These are phyloP conservation scores for Acronicta alni DNA, from an alignment of 2,888 invertebrate genomes.

Conservation along the genomic window DNA sequence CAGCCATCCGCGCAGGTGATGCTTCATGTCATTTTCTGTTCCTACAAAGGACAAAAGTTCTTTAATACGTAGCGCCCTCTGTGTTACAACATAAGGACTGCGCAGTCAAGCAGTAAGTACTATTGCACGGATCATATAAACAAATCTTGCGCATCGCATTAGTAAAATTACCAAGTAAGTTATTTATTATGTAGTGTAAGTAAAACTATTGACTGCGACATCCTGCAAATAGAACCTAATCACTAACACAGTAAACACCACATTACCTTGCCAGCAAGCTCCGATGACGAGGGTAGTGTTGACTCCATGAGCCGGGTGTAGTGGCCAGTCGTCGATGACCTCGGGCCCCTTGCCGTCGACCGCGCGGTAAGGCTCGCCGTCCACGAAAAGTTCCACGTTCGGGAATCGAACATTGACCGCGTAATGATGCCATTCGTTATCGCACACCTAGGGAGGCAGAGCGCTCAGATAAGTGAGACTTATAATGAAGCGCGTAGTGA, in stretches of 20 bases:
- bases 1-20: slow-evolving; percentile 96
- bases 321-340: slow-evolving; percentile 99
- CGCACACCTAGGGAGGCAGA: slow-evolving; percentile 92
- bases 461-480: too few species aligned
- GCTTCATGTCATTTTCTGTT: slow-evolving; percentile 96
- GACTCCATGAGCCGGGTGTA: slow-evolving; percentile 98
- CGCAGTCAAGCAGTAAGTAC: too few species aligned
- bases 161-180: too few species aligned
- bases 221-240: not conserved
- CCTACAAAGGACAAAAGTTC: slow-evolving; percentile 82
- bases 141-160: too few species aligned
- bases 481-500: too few species aligned
- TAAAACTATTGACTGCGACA: too few species aligned
- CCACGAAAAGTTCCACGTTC: slow-evolving; percentile 95
- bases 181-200: too few species aligned
- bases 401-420: slow-evolving; percentile 98
- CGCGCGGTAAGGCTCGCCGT: slow-evolving; percentile 92
- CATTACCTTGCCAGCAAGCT: slow-evolving; percentile 98
- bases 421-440: slow-evolving; percentile 99
- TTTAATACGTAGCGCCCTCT: not conserved
- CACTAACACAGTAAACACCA: not conserved
- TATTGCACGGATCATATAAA: too few species aligned
- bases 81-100: too few species aligned
- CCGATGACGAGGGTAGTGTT: slow-evolving; percentile 98
- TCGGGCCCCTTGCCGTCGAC: slow-evolving; percentile 93